Evolutionary conservation across 1,140 invertebrate species (phyloP), one percentile per base, ranked within the genome.

Genomic region (Polypedilum vanderplanki): DNA sequence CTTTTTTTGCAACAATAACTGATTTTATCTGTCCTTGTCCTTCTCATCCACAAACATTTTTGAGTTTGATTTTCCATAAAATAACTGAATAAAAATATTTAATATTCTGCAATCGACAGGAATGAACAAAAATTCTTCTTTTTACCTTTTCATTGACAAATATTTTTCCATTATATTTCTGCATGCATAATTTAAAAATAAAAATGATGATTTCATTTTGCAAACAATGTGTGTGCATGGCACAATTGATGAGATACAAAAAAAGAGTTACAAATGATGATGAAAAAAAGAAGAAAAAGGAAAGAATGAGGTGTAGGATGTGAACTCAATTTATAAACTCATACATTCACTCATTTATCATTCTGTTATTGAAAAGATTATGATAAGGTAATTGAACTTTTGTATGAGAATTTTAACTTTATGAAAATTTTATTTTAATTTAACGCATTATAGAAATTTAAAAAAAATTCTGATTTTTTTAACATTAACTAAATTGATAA

Each of bases 251-350:
- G 24, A 33, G 24, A 33, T 5, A 33, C 24, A 33, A 33, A 33
- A n/a, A n/a, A 33, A 33, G 24, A 33, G 24, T 33, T 33, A 33
- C 24, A 33, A 33, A 33, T 33, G 24, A 33, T 57, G 46, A 57
- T 4, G 12, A 57, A 57, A 15, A n/a, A 12, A 57, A 15, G 4
- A 15, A 57, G 12, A 15, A 57, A n/a, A n/a, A 15, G 9, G 46
- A 57, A 57, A 57, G n/a, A 57, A 15, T 15, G 46, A 57, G 46
- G 46, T 57, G 46, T 57, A 57, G 46, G 46, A 57, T 57, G 12
- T 57, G 46, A 57, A 57, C 46, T 57, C 46, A n/a, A 57, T 57
- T 57, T 57, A 57, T 57, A n/a, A 57, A 57, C 46, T n/a, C n/a
- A 57, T n/a, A 57, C n/a, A 57, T n/a, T 12, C 15, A 4, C 46